Percentiles rank a stretch among this genome's conserved stretches.
phyloP scores from a whole-genome alignment of 2,888 invertebrate species.

The Plagiodera versicolora region DNA sequence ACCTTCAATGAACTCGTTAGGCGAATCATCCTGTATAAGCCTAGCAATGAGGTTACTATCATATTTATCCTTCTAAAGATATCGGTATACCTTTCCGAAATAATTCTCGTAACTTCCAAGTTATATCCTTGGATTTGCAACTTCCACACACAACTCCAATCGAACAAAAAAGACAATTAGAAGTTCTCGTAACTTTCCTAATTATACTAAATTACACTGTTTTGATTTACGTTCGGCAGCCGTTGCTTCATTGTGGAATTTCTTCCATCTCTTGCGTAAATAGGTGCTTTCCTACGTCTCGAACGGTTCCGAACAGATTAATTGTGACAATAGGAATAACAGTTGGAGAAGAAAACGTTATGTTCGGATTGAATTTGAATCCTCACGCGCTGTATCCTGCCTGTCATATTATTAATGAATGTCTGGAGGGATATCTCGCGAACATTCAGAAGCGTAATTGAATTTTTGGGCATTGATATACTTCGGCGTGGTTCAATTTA shows the following conservation, averaged over 20 bases:
- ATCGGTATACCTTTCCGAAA: conserved; percentile 13
- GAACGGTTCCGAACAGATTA: conserved; percentile 16
- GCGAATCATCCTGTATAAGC: too few species aligned
- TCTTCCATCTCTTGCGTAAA: conserved; percentile 18
- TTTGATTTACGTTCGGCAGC: conserved; percentile 30
- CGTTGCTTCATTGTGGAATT: conserved; percentile 22
- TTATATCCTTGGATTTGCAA: conserved; percentile 13
- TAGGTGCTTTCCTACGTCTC: too few species aligned
- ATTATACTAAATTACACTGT: conserved; percentile 30
- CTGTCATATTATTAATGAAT: conserved; percentile 13
- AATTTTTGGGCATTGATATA: conserved; percentile 1
- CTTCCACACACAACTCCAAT: conserved; percentile 26
- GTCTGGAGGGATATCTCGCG: conserved; percentile 7
- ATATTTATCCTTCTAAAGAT: neutral
- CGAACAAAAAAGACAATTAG: conserved; percentile 31
- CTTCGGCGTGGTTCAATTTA: conserved; percentile 4
- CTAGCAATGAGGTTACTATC: too few species aligned
- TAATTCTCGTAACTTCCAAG: conserved; percentile 15
- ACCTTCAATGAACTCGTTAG: too few species aligned
- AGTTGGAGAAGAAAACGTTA: conserved; percentile 15
- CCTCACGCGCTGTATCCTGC: neutral
- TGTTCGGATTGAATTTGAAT: conserved; percentile 16
- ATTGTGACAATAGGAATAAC: conserved; percentile 24
- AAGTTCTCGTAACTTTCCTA: conserved; percentile 29
- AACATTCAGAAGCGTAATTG: neutral